A percentile compares a stretch with the other conserved stretches of the same genome.
These are phyloP conservation scores for Drosophila incognita DNA, from an alignment of 2,888 invertebrate species.

Conservation along the genomic window DNA sequence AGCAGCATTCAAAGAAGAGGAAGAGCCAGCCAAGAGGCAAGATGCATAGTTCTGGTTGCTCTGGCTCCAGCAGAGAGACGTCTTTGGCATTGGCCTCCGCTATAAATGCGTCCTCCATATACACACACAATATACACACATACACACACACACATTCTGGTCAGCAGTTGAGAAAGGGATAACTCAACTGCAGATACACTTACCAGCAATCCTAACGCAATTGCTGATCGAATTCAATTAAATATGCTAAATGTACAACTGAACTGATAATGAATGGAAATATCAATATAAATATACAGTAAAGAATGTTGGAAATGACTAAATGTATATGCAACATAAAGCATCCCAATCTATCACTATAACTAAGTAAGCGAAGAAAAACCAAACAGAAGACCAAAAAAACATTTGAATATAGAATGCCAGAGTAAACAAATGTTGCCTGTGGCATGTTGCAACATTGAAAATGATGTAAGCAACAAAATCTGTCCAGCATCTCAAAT, in stretches of 20 bases:
- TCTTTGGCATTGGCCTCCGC: conserved; percentile 69
- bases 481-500: not conserved
- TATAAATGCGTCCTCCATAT: conserved; percentile 61
- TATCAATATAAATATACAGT: not conserved
- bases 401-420: not conserved
- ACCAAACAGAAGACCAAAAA: not conserved
- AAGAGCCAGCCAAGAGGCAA: conserved; percentile 41
- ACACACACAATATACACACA: conserved; percentile 30
- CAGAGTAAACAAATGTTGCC: not conserved
- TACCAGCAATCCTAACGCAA: not conserved
- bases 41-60: conserved; percentile 47
- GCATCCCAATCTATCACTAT: not conserved
- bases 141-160: conserved; percentile 18
- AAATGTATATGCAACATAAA: not conserved
- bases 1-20: conserved; percentile 13
- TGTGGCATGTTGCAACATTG: not conserved
- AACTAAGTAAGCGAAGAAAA: not conserved
- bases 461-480: not conserved
- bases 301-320: not conserved
- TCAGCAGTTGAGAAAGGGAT: not conserved
- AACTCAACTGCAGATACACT: conserved; percentile 35
- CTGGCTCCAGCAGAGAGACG: conserved; percentile 48
- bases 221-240: not conserved
- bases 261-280: not conserved
- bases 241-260: not conserved